These are phyloP conservation scores for Charaxes varanes DNA, from an alignment of 1,140 invertebrate genomes.

Conservation along the genomic window DNA sequence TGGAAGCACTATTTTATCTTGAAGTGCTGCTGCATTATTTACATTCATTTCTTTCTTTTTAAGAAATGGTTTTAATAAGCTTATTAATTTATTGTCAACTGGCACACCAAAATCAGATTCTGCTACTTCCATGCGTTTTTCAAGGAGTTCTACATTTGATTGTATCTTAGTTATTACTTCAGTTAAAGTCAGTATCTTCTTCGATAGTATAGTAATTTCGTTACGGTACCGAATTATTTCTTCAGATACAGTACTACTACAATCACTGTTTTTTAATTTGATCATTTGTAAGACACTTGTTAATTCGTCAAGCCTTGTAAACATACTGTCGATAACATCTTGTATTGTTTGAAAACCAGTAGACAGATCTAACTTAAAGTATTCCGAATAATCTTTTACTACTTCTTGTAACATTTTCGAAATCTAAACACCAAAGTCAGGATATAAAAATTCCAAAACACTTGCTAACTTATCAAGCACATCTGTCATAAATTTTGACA, in stretches of 20 bases:
- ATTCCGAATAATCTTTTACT: conserved; percentile 58
- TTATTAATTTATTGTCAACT: conserved; percentile 62
- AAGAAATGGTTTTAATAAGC: conserved; percentile 62
- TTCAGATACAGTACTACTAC: conserved; percentile 40
- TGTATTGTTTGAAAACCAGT: conserved; percentile 65
- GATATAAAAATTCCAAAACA: conserved; percentile 57
- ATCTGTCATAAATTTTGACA: conserved; percentile 58
- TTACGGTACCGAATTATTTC: conserved; percentile 56
- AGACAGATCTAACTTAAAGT: conserved; percentile 61
- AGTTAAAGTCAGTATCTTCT: conserved; percentile 57
- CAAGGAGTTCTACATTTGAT: conserved; percentile 56
- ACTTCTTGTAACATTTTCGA: conserved; percentile 57
- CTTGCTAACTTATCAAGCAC: conserved; percentile 43
- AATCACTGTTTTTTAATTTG: conserved; percentile 57
- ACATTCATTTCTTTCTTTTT: conserved; percentile 43
- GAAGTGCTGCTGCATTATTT: conserved; percentile 12
- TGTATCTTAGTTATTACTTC: conserved; percentile 52
- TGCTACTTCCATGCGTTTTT: conserved; percentile 65
- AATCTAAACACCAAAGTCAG: conserved; percentile 46
- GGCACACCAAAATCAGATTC: conserved; percentile 63
- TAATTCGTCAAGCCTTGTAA: conserved; percentile 71
- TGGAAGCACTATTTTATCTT: conserved; percentile 34
- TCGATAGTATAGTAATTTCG: conserved; percentile 58
- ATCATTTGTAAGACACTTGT: conserved; percentile 69
- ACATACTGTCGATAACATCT: conserved; percentile 71